phyloP scores from a whole-genome alignment of 2,113 vertebrate genomes.

The Isichthys henryi region DNA sequence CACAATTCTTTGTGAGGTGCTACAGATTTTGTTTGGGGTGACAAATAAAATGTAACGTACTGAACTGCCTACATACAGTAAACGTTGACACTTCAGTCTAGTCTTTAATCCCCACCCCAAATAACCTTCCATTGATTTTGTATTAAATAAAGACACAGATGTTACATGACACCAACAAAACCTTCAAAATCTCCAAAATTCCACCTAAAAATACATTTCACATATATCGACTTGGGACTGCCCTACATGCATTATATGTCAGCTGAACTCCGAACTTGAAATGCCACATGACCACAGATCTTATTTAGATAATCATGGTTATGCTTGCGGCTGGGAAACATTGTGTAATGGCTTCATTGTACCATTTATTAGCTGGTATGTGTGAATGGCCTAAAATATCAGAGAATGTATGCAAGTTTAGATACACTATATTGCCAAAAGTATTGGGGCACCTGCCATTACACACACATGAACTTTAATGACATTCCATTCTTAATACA shows the following conservation, averaged over 20 bases:
- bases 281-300: not conserved
- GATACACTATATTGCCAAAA: not conserved
- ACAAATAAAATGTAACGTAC: not conserved
- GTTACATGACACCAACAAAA: not conserved
- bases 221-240: not conserved
- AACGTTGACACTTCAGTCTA: not conserved
- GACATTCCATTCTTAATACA: too few relatives aligned
- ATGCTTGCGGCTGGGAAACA: not conserved
- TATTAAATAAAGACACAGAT: not conserved
- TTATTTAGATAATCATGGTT: not conserved
- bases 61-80: not conserved
- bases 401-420: not conserved
- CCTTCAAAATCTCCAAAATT: not conserved
- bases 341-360: not conserved
- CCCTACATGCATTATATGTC: not conserved
- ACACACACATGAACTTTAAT: too few relatives aligned
- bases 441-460: too few relatives aligned
- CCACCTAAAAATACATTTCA: not conserved
- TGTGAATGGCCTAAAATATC: not conserved
- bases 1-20: not conserved
- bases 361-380: not conserved
- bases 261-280: not conserved
- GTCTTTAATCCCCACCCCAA: not conserved
- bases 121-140: not conserved
- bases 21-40: not conserved